Base-by-base conservation (phyloP, 2,888 invertebrate genomes). In the Artemia sinica region DNA sequence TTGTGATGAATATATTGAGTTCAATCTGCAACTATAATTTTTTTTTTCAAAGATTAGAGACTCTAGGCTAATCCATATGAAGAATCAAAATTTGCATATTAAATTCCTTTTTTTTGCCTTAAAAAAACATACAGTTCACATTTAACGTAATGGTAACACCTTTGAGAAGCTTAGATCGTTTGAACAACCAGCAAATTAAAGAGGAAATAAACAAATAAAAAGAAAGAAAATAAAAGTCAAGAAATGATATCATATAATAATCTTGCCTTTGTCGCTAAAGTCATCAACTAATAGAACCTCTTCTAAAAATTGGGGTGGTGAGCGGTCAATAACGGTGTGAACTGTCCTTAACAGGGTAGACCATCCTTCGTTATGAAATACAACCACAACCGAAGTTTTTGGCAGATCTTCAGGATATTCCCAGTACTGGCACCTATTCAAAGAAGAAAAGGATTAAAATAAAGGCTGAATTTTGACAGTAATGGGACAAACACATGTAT, bases 291-390 rank as follows among this genome's bases (percentile, higher is more conserved):
- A 79, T 0, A 93, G 82, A 73, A 93, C 81, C 81, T 93, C 93
- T 76, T 91, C 87, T 10, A 93, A 79, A 72, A 89, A 78, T 74
- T 88, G 81, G 7, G 86, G 84, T 0, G 93, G 92, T 0, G 91
- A 87, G 67, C 91, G 82, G 75, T 91, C 88, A 65, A 92, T 83
- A 7, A 93, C 90, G 18, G 90, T 88, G 76, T 93, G 92, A 0
- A 94, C 91, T 0, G 94, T 95, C 74, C 94, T 81, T 83, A 95
- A 83, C 4, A 95, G 81, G 0, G 93, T 92, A 0, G 91, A 87
- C 84, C 89, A 93, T 0, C 94, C 93, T 77, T 93, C 93, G 77
- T 97, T 97, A 77, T 95, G 91, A 78, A 96, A 95, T 50, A 95
- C 95, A 71, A 96, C 85, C 72, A 95, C 91, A 0, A 95, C 92